Evolutionary conservation across 2,113 vertebrate species (phyloP), one percentile per base, ranked within the genome.

Genomic region (Microcebus jonahi): DNA sequence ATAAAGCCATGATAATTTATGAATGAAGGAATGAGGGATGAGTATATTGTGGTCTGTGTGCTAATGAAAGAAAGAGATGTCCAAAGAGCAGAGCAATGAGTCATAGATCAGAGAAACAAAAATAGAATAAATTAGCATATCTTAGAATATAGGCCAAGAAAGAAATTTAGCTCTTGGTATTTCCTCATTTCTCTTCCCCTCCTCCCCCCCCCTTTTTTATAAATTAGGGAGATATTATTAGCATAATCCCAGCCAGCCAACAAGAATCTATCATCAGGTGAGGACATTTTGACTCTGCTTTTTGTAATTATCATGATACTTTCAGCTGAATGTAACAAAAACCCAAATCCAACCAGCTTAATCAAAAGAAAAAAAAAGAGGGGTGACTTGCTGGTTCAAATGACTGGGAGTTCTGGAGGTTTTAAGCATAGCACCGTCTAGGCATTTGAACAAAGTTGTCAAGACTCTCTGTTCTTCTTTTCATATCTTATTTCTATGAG

Each of bases 101-200:
- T 97, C 86, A 95, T 80, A 90, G 89, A 42, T 65, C 6, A 93
- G 48, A 81, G 87, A 96, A 96, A 86, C 34, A 82, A 93, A 76
- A 97, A 82, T 27, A 87, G 82, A 91, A 77, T 59, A 89, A 91
- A 77, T 93, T 65, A 92, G 14, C 63, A 17, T 71, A 85, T 91
- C 75, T 91, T 88, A 82, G 36, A 75, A 79, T 68, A 61, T 2
- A 91, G 20, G 17, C 48, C 73, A 93, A 91, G 73, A 86, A 88
- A 77, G 48, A 82, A 79, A 75, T 81, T 82, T 68, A 57, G 31
- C 8, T 92, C 39, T 95, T 50, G 34, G 9, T 86, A 67, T 76
- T 88, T 94, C 13, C 27, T 34, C 15, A 57, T 82, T 2, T 2
- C 2, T 45, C 21, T 34, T 2, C 57, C 3, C 8, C 1, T 42